These are phyloP conservation scores for Mesopsocus fuscifrons DNA, from an alignment of 2,888 invertebrate genomes.

Conservation along the genomic window DNA sequence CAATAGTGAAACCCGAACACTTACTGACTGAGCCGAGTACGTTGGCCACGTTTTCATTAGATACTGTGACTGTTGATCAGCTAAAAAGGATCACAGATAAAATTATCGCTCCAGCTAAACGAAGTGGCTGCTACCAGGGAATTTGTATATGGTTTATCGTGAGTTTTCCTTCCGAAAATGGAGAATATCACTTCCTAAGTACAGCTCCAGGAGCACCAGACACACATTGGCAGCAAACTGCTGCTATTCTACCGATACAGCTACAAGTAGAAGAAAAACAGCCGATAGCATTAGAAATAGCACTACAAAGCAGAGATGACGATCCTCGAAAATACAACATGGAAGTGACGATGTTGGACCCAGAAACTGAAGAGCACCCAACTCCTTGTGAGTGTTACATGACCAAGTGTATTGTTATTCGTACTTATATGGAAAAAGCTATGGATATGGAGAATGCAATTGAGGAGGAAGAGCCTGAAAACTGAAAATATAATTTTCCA, in stretches of 20 bases:
- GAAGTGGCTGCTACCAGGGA: slow-evolving; percentile 31
- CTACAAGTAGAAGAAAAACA: slow-evolving; percentile 35
- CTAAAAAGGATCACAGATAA: slow-evolving; percentile 37
- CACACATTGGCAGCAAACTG: slow-evolving; percentile 59
- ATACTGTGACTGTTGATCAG: slow-evolving; percentile 36
- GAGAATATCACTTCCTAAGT: slow-evolving; percentile 27
- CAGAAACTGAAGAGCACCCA: slow-evolving; percentile 48
- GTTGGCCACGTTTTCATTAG: slow-evolving; percentile 47
- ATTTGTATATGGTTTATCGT: slow-evolving; percentile 69
- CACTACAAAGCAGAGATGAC: slow-evolving; percentile 31
- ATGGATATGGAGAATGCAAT: slow-evolving; percentile 16
- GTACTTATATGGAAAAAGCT: slow-evolving; percentile 32
- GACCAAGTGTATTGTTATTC: slow-evolving; percentile 59
- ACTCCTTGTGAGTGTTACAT: slow-evolving; percentile 56
- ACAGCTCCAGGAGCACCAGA: slow-evolving; percentile 34
- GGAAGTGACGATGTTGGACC: slow-evolving; percentile 47
- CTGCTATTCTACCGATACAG: slow-evolving; percentile 51
- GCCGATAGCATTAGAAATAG: slow-evolving; percentile 48
- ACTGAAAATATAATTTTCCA: background rate
- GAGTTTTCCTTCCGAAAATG: slow-evolving; percentile 36
- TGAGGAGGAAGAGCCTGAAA: slow-evolving; percentile 10
- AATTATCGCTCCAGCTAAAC: slow-evolving; percentile 37
- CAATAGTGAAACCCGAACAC: slow-evolving; percentile 32
- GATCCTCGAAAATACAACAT: slow-evolving; percentile 43
- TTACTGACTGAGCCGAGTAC: slow-evolving; percentile 43